Conservation (phyloP, 2,797 vertebrate species). For the Telmatherina bonti region DNA sequence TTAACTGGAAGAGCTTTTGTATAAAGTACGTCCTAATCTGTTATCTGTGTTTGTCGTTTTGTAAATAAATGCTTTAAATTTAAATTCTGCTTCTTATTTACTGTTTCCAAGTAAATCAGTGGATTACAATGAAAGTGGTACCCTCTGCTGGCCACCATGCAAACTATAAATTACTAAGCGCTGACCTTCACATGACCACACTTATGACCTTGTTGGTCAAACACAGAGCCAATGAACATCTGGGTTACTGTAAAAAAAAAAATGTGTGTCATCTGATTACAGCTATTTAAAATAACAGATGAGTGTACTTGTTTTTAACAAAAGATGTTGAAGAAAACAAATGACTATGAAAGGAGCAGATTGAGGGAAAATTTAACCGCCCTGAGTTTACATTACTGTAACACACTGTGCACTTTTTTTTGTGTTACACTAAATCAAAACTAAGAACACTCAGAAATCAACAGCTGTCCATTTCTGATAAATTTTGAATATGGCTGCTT, state of each 20-base stretch:
- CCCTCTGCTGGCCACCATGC: slow-evolving; percentile 59
- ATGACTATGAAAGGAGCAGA: neutral
- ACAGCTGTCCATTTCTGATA: too few relatives aligned
- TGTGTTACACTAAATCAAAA: neutral
- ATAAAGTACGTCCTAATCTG: slow-evolving; percentile 37
- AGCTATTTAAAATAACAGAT: neutral
- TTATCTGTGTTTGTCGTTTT: slow-evolving; percentile 55
- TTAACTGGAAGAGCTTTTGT: slow-evolving; percentile 45
- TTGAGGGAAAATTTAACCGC: neutral
- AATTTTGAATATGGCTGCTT: neutral
- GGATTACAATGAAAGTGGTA: neutral
- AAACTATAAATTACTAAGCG: slow-evolving; percentile 4
- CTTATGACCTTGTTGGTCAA: neutral
- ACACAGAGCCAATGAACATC: neutral
- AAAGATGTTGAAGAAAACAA: neutral
- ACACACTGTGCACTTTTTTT: neutral
- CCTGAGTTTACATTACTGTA: neutral
- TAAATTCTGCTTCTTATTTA: neutral
- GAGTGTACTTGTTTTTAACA: neutral
- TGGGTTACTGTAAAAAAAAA: neutral
- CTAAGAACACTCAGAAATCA: neutral
- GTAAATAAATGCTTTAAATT: slow-evolving; percentile 65
- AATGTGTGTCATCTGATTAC: too few relatives aligned
- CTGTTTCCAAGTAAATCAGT: neutral
- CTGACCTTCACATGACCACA: too few relatives aligned